Percentiles rank a stretch among this genome's conserved stretches.
These are phyloP conservation scores for Drosophila recens DNA, from an alignment of 2,888 invertebrate genomes.

Conservation along the genomic window DNA sequence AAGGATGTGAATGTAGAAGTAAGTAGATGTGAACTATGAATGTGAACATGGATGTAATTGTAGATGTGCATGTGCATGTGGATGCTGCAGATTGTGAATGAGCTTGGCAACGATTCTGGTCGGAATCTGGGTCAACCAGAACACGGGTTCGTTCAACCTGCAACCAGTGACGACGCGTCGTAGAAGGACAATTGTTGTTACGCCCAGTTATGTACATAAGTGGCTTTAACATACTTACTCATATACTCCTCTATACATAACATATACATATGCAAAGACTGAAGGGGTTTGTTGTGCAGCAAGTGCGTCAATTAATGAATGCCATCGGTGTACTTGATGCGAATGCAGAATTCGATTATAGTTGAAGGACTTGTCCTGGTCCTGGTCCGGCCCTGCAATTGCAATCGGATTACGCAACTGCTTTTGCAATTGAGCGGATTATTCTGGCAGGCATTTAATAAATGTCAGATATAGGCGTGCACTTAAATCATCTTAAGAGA, in stretches of 20 bases:
- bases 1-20: constrained; percentile 32
- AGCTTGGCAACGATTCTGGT: constrained; percentile 35
- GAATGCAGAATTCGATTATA: constrained; percentile 27
- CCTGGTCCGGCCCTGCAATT: too few species aligned
- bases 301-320: constrained; percentile 65
- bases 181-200: constrained; percentile 64
- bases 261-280: constrained; percentile 1
- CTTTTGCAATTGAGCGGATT: neutral
- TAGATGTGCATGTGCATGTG: constrained; percentile 10
- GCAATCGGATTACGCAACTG: constrained; percentile 7
- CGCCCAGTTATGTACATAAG: neutral
- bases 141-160: constrained; percentile 68
- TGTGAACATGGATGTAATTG: constrained; percentile 1
- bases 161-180: constrained; percentile 26
- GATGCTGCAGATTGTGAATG: constrained; percentile 66
- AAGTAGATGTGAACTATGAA: too few species aligned
- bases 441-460: constrained; percentile 1
- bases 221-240: constrained; percentile 16
- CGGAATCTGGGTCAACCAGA: constrained; percentile 65
- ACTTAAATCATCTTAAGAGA: constrained; percentile 6
- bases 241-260: neutral
- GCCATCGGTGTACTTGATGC: constrained; percentile 35
- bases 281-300: constrained; percentile 31
- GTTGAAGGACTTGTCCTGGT: constrained; percentile 5
- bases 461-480: neutral